Base-by-base conservation (phyloP, 2,888 invertebrate genomes). In the Caenorhabditis macrosperma region DNA sequence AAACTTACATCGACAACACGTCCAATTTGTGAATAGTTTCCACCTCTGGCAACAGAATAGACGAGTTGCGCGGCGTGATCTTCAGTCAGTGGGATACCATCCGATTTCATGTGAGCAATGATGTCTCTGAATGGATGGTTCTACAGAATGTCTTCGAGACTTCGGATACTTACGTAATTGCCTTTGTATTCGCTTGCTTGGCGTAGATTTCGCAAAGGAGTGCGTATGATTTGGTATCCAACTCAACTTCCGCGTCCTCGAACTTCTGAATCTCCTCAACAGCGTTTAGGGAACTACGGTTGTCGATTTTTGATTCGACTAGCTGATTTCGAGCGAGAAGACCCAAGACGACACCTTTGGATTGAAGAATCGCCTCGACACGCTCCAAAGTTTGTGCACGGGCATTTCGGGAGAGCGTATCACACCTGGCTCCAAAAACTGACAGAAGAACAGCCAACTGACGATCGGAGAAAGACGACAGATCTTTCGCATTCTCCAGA, bases 31-130 rank as follows among this genome's bases (percentile, higher is more conserved):
- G 41, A 46, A 22, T 81, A 75, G 20, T 63, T 76, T 35, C 81
- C 81, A 48, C 71, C 54, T 63, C 64, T 66, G 12, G 81, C 81
- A 17, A 81, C 60, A 9, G 81, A 68, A 52, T 76, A 81, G 0
- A 81, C 71, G 4, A 81, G 54, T 30, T 74, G 76, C 9, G 66
- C 72, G n/a, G 72, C 67, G 38, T 81, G 81, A 63, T 81, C 76
- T 48, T 81, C 81, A 10, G 60, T 59, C 10, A 81, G 22, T 6
- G 76, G 26, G 7, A 81, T 69, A 17, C 67, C 67, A 50, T n/a
- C 28, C 1, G 59, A 22, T 33, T 77, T 81, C 81, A 81, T 77
- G 41, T 81, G 81, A 15, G 67, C 38, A 12, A 81, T 71, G 33
- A 81, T 72, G 41, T 81, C 76, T 2, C 75, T 75, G 44, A 22